Conservation (phyloP, 2,888 invertebrate genomes). For the Heliconius cydno region DNA sequence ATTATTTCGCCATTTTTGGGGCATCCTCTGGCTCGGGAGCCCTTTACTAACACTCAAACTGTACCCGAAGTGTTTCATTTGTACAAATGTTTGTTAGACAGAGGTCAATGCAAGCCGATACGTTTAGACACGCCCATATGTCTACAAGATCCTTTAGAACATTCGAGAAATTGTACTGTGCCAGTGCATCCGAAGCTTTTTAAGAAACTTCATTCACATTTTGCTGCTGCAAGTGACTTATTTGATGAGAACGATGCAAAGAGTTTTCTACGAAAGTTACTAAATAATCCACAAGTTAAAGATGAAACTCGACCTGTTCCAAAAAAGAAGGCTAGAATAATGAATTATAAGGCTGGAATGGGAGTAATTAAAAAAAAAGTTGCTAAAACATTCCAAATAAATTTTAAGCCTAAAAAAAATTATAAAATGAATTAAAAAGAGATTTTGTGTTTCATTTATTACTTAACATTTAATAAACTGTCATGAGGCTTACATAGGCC, state of each 20-base stretch:
- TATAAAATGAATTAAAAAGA: neutral
- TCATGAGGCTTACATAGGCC: neutral
- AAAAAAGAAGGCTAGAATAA: slow-evolving; percentile 14
- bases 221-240: slow-evolving; percentile 41
- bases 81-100: slow-evolving; percentile 48
- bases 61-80: slow-evolving; percentile 47
- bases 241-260: slow-evolving; percentile 42
- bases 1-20: slow-evolving; percentile 54
- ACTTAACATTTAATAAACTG: neutral
- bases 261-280: slow-evolving; percentile 27
- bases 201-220: slow-evolving; percentile 36
- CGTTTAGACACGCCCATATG: slow-evolving; percentile 49
- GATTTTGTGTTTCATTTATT: neutral
- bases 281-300: neutral
- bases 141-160: slow-evolving; percentile 56
- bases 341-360: slow-evolving; percentile 12
- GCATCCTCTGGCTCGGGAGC: slow-evolving; percentile 40
- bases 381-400: neutral
- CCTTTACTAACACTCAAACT: slow-evolving; percentile 43
- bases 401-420: neutral
- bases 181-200: slow-evolving; percentile 48
- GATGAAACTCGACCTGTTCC: neutral
- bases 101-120: slow-evolving; percentile 31
- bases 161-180: slow-evolving; percentile 52
- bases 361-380: slow-evolving; percentile 17